Evolutionary conservation across 1,140 invertebrate genomes (phyloP).

Genomic region (Heliothis virescens): DNA sequence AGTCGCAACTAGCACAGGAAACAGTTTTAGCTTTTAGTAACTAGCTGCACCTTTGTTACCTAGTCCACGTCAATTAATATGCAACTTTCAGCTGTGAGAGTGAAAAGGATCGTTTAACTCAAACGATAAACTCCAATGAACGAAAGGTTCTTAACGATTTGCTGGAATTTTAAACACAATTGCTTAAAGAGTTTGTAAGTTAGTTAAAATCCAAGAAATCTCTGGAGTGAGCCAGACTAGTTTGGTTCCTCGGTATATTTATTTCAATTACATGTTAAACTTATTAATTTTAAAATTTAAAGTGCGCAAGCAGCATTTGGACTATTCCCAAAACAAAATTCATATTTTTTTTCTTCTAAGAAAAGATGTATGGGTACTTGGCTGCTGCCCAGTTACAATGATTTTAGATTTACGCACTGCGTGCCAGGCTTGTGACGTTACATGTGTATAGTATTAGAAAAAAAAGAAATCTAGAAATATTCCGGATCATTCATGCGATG

Average conservation of each 20-base stretch:
- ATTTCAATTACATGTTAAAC: too few species aligned
- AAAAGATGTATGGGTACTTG: slow-evolving; percentile 32
- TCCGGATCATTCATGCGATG: neutral
- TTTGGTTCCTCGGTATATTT: too few species aligned
- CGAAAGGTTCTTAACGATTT: neutral
- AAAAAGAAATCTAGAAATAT: neutral
- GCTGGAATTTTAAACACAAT: too few species aligned
- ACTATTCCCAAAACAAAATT: slow-evolving; percentile 26
- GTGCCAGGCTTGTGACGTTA: slow-evolving; percentile 19
- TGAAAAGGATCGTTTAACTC: slow-evolving; percentile 16
- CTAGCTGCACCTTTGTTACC: slow-evolving; percentile 1
- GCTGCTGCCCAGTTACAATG: slow-evolving; percentile 53
- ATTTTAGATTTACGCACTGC: slow-evolving; percentile 47
- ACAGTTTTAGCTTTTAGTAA: slow-evolving; percentile 21
- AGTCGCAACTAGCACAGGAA: slow-evolving; percentile 11
- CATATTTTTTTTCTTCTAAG: slow-evolving; percentile 13
- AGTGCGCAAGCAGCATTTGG: neutral
- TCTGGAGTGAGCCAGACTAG: neutral
- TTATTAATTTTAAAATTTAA: neutral
- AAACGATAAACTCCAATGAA: slow-evolving; percentile 3
- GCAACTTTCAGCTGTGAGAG: slow-evolving; percentile 19
- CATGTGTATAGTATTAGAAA: neutral
- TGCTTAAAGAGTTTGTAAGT: too few species aligned
- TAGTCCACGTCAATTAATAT: slow-evolving; percentile 4
- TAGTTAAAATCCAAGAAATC: too few species aligned